Conservation (phyloP, 1,140 invertebrate genomes). For the Ptiloglossa arizonensis region DNA sequence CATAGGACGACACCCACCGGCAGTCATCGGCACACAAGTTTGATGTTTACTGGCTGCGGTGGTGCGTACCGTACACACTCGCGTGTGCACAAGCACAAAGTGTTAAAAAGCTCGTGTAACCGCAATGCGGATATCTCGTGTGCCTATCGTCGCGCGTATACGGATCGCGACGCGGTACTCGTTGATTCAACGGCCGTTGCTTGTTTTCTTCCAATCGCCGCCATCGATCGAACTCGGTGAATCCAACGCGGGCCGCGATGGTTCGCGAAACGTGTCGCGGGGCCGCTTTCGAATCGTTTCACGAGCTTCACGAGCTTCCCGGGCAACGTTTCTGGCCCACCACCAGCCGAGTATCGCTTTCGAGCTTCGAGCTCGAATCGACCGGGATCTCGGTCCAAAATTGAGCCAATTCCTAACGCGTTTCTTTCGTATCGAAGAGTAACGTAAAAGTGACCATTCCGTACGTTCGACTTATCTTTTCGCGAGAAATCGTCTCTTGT, state of each 20-base stretch:
- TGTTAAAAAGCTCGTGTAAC: constrained; percentile 65
- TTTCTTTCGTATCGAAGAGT: too few relatives aligned
- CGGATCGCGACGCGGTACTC: constrained; percentile 22
- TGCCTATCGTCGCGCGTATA: constrained; percentile 55
- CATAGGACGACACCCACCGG: constrained; percentile 53
- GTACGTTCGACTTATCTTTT: too few relatives aligned
- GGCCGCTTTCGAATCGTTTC: background rate
- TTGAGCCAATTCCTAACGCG: too few relatives aligned
- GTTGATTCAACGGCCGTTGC: constrained; percentile 11
- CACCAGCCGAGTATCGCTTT: too few relatives aligned
- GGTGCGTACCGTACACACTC: constrained; percentile 42
- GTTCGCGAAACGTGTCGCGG: background rate
- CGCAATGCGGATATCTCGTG: constrained; percentile 71
- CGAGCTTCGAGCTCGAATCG: too few relatives aligned
- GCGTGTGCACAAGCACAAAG: constrained; percentile 37
- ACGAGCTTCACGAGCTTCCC: too few relatives aligned
- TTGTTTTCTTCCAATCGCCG: constrained; percentile 42
- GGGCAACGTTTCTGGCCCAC: too few relatives aligned
- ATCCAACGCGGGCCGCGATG: constrained; percentile 3
- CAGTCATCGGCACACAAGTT: constrained; percentile 57
- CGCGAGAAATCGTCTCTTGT: too few relatives aligned
- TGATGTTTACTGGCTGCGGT: constrained; percentile 60
- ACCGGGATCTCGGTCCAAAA: too few relatives aligned
- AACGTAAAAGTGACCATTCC: too few relatives aligned
- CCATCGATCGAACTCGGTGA: constrained; percentile 18